Conservation (phyloP, 2,113 vertebrate species). For the Acanthochromis polyacanthus region DNA sequence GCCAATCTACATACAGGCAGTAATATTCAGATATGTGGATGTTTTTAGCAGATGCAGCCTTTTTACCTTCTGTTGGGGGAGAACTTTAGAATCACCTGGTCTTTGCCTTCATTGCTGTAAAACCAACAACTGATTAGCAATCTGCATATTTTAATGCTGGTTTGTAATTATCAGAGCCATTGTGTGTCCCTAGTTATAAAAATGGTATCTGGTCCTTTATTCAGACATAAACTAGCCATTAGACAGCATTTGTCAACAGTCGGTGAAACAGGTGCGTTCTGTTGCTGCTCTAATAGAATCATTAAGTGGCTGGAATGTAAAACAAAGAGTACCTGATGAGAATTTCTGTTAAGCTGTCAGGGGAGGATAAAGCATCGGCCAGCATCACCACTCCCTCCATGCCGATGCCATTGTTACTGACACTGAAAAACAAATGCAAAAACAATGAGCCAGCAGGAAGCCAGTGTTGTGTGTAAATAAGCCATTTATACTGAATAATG, state of each 20-base stretch:
- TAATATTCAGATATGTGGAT: not conserved
- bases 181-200: too few species aligned
- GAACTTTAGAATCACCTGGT: constrained; percentile 73
- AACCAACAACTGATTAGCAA: constrained; percentile 24
- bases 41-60: not conserved
- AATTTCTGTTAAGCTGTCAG: constrained; percentile 73
- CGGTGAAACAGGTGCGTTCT: not conserved
- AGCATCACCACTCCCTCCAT: constrained; percentile 79
- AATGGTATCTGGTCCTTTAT: not conserved
- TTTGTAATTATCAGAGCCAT: too few species aligned
- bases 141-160: too few species aligned
- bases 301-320: constrained; percentile 7
- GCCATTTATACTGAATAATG: not conserved
- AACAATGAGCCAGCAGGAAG: constrained; percentile 3
- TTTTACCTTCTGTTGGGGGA: constrained; percentile 64
- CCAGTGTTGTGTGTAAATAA: not conserved
- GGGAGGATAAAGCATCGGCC: constrained; percentile 72
- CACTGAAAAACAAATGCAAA: constrained; percentile 75
- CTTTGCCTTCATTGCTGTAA: constrained; percentile 66
- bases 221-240: not conserved
- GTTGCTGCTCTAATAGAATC: not conserved
- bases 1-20: not conserved
- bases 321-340: constrained; percentile 81
- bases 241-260: not conserved
- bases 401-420: constrained; percentile 84